Conservation (phyloP, 2,797 vertebrate species). For the Coranthus polyacanthus region DNA sequence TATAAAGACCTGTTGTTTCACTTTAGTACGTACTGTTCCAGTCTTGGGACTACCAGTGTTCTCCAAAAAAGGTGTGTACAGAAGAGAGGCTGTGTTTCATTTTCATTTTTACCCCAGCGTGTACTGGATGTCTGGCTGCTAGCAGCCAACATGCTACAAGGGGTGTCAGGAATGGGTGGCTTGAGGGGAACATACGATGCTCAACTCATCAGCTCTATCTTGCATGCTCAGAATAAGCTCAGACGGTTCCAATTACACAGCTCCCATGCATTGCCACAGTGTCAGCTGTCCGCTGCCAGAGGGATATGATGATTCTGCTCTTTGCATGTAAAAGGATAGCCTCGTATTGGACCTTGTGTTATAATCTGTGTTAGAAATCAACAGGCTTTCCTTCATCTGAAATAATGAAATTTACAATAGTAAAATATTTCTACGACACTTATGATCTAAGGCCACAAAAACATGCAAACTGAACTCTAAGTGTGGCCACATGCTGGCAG, state of each 20-base stretch:
- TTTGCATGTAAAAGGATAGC: slow-evolving; percentile 82
- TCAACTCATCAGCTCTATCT: slow-evolving; percentile 80
- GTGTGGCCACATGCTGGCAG: slow-evolving; percentile 3
- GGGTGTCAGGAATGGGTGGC: slow-evolving; percentile 64
- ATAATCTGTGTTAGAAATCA: slow-evolving; percentile 72
- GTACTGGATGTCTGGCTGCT: slow-evolving; percentile 48
- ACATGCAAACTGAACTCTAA: not conserved
- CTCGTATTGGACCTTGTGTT: slow-evolving; percentile 72
- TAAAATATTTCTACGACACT: slow-evolving; percentile 45
- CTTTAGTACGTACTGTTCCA: slow-evolving; percentile 47
- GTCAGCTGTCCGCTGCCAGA: slow-evolving; percentile 81
- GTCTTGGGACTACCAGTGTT: slow-evolving; percentile 56
- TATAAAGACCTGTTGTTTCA: slow-evolving; percentile 53
- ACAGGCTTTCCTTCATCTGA: slow-evolving; percentile 31
- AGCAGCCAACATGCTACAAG: slow-evolving; percentile 49
- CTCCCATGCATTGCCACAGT: slow-evolving; percentile 82
- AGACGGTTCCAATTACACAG: slow-evolving; percentile 81
- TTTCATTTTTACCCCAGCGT: slow-evolving; percentile 75
- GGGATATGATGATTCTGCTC: slow-evolving; percentile 84
- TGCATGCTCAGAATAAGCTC: slow-evolving; percentile 85
- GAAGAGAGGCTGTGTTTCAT: slow-evolving; percentile 66
- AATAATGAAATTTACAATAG: slow-evolving; percentile 34
- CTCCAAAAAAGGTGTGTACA: slow-evolving; percentile 75
- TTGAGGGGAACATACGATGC: slow-evolving; percentile 75
- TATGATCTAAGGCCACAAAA: slow-evolving; percentile 12